Conservation (phyloP, 1,140 invertebrate species). For the Zaprionus vittiger region DNA sequence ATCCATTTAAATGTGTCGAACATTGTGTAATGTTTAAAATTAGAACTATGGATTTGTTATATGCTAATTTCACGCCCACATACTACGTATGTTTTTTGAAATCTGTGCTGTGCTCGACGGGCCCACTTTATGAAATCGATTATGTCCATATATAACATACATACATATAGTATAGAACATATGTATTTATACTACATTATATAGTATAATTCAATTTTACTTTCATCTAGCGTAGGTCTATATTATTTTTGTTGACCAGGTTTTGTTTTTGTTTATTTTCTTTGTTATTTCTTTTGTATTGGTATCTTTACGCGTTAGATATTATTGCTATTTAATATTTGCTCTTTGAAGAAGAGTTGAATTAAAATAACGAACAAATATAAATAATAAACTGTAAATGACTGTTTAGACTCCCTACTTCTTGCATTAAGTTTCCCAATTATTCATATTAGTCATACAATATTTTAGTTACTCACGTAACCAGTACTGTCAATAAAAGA, state of each 20-base stretch:
- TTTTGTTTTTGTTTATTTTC: slow-evolving; percentile 2
- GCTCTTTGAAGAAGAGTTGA: too few relatives aligned
- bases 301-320: neutral
- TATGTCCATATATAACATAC: neutral
- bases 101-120: slow-evolving; percentile 2
- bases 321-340: too few relatives aligned
- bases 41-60: slow-evolving; percentile 28
- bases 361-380: too few relatives aligned
- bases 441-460: neutral
- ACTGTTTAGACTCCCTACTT: neutral
- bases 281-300: neutral
- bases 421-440: neutral
- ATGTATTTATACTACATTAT: too few relatives aligned
- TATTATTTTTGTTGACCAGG: slow-evolving; percentile 34
- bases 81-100: neutral
- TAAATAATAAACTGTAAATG: too few relatives aligned
- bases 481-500: neutral
- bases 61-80: slow-evolving; percentile 50
- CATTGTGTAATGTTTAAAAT: slow-evolving; percentile 61
- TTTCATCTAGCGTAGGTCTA: slow-evolving; percentile 38
- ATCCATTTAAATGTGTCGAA: slow-evolving; percentile 6
- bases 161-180: neutral
- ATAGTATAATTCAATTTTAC: slow-evolving; percentile 19
- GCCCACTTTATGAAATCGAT: slow-evolving; percentile 23
- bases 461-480: neutral